Evolutionary conservation across 2,113 vertebrate genomes (phyloP).

Genomic region (Megalops atlanticus): DNA sequence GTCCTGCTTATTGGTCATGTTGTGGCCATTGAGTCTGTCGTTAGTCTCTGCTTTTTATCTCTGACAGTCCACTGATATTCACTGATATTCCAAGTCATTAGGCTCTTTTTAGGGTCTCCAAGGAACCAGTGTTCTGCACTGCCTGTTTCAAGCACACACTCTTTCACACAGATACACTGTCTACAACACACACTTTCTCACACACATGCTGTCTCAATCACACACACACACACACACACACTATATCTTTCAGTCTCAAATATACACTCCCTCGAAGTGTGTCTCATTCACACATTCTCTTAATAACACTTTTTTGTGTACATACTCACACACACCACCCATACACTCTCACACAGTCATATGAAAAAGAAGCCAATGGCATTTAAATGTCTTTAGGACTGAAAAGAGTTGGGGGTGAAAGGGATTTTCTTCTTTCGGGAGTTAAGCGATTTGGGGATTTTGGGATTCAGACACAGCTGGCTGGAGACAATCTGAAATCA

Average conservation of each 20-base stretch:
- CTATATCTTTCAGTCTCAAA: background rate
- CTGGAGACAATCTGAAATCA: conserved; percentile 11
- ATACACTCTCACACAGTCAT: background rate
- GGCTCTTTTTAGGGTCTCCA: too few relatives aligned
- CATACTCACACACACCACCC: background rate
- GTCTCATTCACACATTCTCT: background rate
- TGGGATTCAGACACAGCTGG: conserved; percentile 5
- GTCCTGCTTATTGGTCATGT: too few relatives aligned
- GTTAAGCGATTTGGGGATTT: conserved; percentile 9
- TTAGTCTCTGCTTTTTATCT: background rate
- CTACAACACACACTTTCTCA: background rate
- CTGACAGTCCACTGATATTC: too few relatives aligned
- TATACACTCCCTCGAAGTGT: background rate
- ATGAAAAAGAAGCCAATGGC: background rate
- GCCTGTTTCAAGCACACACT: too few relatives aligned
- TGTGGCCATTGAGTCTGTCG: background rate
- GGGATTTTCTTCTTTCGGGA: conserved; percentile 1
- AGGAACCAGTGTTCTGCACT: too few relatives aligned
- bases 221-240: too few relatives aligned
- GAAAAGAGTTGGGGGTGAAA: background rate
- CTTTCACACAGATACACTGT: too few relatives aligned
- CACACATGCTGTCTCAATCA: too few relatives aligned
- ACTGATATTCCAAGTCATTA: too few relatives aligned
- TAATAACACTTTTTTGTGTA: background rate
- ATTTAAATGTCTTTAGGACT: background rate